Conservation (phyloP, 1,140 invertebrate species). For the Drosophila bipectinata region DNA sequence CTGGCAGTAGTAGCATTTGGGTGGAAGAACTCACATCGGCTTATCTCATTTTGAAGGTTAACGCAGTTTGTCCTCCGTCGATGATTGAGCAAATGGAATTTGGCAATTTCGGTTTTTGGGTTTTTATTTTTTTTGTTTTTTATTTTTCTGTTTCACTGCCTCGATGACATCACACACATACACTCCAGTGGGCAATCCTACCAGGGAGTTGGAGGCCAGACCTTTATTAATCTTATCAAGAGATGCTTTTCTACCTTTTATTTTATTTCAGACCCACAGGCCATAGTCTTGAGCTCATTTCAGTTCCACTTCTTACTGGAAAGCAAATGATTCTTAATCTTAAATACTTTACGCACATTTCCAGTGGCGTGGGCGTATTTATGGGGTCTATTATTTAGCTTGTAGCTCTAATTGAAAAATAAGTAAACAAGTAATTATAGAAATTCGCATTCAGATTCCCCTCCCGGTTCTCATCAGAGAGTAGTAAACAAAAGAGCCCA, state of each 20-base stretch:
- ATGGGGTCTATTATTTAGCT: slow-evolving; percentile 67
- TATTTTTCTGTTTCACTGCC: slow-evolving; percentile 26
- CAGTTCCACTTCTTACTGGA: neutral
- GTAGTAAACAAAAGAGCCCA: slow-evolving; percentile 53
- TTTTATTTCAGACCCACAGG: slow-evolving; percentile 30
- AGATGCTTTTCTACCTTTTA: slow-evolving; percentile 58
- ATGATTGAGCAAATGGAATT: slow-evolving; percentile 62
- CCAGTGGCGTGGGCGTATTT: slow-evolving; percentile 59
- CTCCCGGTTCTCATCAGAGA: slow-evolving; percentile 2
- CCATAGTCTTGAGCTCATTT: slow-evolving; percentile 37
- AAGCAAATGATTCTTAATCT: neutral
- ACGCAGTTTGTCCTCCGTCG: slow-evolving; percentile 45
- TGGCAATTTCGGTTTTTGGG: slow-evolving; percentile 43
- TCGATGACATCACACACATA: slow-evolving; percentile 69
- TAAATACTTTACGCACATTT: slow-evolving; percentile 26
- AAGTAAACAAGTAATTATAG: slow-evolving; percentile 71
- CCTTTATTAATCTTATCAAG: slow-evolving; percentile 80
- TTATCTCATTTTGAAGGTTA: slow-evolving; percentile 57
- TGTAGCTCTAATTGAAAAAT: slow-evolving; percentile 73
- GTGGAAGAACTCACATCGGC: slow-evolving; percentile 42
- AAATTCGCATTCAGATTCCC: slow-evolving; percentile 9
- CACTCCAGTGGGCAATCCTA: slow-evolving; percentile 41
- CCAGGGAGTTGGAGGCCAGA: slow-evolving; percentile 13
- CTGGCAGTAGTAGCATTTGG: neutral
- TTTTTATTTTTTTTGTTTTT: slow-evolving; percentile 15